phyloP scores from a whole-genome alignment of 2,113 vertebrate genomes.

The Grammomys dolichurus region DNA sequence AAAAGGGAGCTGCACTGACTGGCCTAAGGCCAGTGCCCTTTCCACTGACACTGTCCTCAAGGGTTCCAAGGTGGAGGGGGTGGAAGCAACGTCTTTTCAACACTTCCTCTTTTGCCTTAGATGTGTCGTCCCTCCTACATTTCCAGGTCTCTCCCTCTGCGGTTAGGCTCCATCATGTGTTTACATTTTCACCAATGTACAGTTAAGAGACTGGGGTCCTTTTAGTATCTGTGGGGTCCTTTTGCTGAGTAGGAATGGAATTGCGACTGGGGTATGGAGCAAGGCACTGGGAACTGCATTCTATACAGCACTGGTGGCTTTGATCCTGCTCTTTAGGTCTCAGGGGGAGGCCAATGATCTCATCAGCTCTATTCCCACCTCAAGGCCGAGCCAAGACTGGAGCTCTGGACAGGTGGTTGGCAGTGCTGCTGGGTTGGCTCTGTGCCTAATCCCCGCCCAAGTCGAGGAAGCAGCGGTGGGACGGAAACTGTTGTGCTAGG shows the following conservation, averaged over 20 bases:
- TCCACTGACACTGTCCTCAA: not conserved
- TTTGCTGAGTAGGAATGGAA: not conserved
- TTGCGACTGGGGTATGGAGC: not conserved
- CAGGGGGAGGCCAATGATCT: not conserved
- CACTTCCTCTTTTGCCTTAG: not conserved
- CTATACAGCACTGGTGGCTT: no score
- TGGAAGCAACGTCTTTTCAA: not conserved
- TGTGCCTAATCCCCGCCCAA: constrained; percentile 65
- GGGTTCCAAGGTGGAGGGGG: not conserved
- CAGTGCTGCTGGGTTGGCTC: constrained; percentile 30
- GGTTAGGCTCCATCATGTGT: not conserved
- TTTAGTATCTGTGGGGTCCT: not conserved
- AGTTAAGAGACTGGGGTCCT: not conserved
- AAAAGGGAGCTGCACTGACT: not conserved
- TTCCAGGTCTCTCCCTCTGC: not conserved
- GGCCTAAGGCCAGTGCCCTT: not conserved
- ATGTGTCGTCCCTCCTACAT: no score
- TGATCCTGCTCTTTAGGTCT: not conserved
- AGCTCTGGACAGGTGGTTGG: constrained; percentile 63
- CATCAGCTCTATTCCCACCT: not conserved
- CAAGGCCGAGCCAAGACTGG: not conserved
- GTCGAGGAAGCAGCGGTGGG: constrained; percentile 27
- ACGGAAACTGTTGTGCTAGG: constrained; percentile 46
- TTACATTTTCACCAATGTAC: not conserved
- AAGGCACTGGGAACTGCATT: not conserved